Percentiles rank a stretch among this genome's conserved stretches.
These are phyloP conservation scores for Dendrolimus pini DNA, from an alignment of 2,888 invertebrate genomes.

Conservation along the genomic window DNA sequence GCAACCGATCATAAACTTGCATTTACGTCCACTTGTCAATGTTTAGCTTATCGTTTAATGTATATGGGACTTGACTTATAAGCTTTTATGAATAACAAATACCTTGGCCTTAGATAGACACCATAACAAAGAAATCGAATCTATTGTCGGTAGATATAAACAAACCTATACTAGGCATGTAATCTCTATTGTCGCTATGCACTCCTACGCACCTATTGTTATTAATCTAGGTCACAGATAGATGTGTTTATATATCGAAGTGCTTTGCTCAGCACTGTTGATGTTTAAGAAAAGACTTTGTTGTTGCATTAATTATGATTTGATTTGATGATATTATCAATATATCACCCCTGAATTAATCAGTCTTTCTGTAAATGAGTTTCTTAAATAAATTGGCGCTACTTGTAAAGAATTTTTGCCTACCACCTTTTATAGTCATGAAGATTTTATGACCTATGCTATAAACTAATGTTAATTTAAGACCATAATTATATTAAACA, in stretches of 20 bases:
- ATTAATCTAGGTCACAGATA: slow-evolving; percentile 1
- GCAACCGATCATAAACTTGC: too few species aligned
- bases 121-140: not conserved
- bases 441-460: too few species aligned
- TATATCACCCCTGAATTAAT: too few species aligned
- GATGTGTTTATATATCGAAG: not conserved
- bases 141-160: not conserved
- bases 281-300: not conserved
- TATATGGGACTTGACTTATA: not conserved
- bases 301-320: too few species aligned
- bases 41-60: not conserved
- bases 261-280: not conserved
- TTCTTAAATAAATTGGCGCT: too few species aligned
- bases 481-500: too few species aligned
- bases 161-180: not conserved
- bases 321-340: too few species aligned
- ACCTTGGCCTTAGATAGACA: not conserved
- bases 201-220: slow-evolving; percentile 7
- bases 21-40: too few species aligned
- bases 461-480: too few species aligned
- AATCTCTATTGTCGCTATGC: not conserved
- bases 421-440: too few species aligned
- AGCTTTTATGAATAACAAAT: not conserved
- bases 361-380: too few species aligned
- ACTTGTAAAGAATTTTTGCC: too few species aligned